Evolutionary conservation across 2,888 invertebrate genomes (phyloP), one percentile per base, ranked within the genome.

Genomic region (Aelia acuminata): DNA sequence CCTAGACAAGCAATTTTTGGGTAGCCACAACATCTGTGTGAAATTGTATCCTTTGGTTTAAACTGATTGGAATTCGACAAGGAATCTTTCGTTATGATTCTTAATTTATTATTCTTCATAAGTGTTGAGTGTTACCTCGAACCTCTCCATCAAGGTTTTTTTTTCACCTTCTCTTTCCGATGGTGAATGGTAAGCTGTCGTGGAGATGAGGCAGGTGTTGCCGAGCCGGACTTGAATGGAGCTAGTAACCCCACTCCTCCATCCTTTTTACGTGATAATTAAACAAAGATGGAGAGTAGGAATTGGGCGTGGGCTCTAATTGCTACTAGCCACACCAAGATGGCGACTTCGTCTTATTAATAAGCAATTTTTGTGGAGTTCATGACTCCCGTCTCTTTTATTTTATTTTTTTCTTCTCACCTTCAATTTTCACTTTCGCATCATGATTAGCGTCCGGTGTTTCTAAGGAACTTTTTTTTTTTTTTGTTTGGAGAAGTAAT

Each of bases 281-380:
- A 85, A 85, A 85, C 85, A 85, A 85, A 85, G 85, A 85, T 85
- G 85, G 85, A 53, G 85, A 39, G 53, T n/a, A 53, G 49, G 53
- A n/a, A 53, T 50, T 31, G 53, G 53, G 80, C 49, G 31, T 50
- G 85, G 85, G 85, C 53, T 47, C 85, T 85, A 85, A 85, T 85
- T 85, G 85, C 85, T 85, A n/a, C 57, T 53, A 85, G 50, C 53
- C 53, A n/a, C 53, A n/a, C 57, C 85, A 53, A 39, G 31, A 85
- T 85, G 85, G 85, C 85, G 85, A 50, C 49, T 15, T 57, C 85
- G n/a, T 85, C 53, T 39, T 57, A 85, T 85, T 85, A 85, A 85
- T 57, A 53, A 85, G 53, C 39, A 85, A 85, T 49, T 50, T 31
- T 84, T 85, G 85, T 53, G 22, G 31, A 53, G 49, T 50, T 50